Percentiles rank a stretch among this genome's conserved stretches.
Conservation (phyloP, 1,140 invertebrate species). For the Alviniconcha marisindica region DNA sequence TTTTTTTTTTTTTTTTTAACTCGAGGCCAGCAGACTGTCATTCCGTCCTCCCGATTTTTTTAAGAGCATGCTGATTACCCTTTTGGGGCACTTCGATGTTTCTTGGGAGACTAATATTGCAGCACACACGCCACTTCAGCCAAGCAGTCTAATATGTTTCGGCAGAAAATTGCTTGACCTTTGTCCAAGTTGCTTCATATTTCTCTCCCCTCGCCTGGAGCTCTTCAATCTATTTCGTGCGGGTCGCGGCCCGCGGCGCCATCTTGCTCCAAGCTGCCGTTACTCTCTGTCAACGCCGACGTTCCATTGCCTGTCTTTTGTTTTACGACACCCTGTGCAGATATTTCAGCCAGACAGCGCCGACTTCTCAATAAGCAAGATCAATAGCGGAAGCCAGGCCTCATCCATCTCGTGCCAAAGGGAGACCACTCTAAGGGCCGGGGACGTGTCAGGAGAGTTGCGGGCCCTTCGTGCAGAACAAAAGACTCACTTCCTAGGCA, state of each 20-base stretch:
- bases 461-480: slow-evolving; percentile 30
- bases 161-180: slow-evolving; percentile 52
- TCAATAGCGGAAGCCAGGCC: slow-evolving; percentile 35
- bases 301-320: slow-evolving; percentile 38
- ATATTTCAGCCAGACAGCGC: slow-evolving; percentile 39
- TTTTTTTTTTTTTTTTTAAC: no score
- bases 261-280: slow-evolving; percentile 36
- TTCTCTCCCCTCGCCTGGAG: slow-evolving; percentile 46
- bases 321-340: slow-evolving; percentile 38
- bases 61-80: slow-evolving; percentile 36
- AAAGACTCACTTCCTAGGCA: not conserved
- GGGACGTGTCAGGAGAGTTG: slow-evolving; percentile 23
- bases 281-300: slow-evolving; percentile 37
- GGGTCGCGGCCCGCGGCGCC: slow-evolving; percentile 41
- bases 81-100: slow-evolving; percentile 39
- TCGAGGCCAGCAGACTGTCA: not conserved
- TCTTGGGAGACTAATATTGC: slow-evolving; percentile 46
- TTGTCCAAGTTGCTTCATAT: slow-evolving; percentile 46
- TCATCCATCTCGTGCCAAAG: slow-evolving; percentile 39
- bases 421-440: slow-evolving; percentile 13
- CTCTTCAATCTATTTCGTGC: slow-evolving; percentile 49
- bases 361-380: slow-evolving; percentile 45
- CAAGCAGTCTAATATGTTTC: slow-evolving; percentile 46
- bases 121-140: slow-evolving; percentile 40
- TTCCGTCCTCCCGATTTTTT: not conserved